phyloP scores from a whole-genome alignment of 64 coral and sea anemone species.

The Actinia equina region DNA sequence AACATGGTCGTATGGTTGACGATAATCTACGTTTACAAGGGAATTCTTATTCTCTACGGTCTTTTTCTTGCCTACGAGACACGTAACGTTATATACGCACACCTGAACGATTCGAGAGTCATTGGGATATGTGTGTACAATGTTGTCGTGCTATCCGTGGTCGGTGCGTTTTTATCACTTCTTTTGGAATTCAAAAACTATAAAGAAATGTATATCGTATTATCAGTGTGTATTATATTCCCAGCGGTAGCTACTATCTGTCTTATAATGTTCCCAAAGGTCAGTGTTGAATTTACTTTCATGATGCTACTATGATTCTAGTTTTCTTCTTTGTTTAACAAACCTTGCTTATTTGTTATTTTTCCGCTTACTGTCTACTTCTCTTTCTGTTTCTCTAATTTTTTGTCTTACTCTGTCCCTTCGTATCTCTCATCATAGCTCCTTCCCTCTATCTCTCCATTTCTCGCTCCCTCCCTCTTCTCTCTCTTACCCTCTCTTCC shows the following conservation, averaged over 20 bases:
- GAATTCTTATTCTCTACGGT: slow-evolving; percentile 86
- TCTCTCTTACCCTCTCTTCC: no score
- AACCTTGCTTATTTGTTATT: no score
- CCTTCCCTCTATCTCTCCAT: no score
- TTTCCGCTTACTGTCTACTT: no score
- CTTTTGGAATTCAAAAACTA: slow-evolving; percentile 59
- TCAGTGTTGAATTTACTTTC: slow-evolving; percentile 10
- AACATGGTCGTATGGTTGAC: slow-evolving; percentile 70
- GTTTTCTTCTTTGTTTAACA: no score
- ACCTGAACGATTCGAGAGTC: slow-evolving; percentile 89
- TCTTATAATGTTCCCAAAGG: slow-evolving; percentile 91
- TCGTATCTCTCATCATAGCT: no score
- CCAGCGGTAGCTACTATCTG: slow-evolving; percentile 73
- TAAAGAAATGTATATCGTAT: slow-evolving; percentile 49
- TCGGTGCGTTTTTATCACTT: slow-evolving; percentile 67
- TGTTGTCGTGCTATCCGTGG: slow-evolving; percentile 63
- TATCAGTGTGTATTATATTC: slow-evolving; percentile 79
- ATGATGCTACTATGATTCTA: no score
- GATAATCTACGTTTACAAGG: slow-evolving; percentile 80
- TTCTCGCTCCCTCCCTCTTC: no score
- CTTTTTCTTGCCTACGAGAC: slow-evolving; percentile 95
- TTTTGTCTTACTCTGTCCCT: no score
- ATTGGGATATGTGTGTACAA: slow-evolving; percentile 98
- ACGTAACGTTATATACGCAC: slow-evolving; percentile 83
- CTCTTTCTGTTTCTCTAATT: no score